phyloP scores from a whole-genome alignment of 2,888 invertebrate species.

The Nomada ruficornis region DNA sequence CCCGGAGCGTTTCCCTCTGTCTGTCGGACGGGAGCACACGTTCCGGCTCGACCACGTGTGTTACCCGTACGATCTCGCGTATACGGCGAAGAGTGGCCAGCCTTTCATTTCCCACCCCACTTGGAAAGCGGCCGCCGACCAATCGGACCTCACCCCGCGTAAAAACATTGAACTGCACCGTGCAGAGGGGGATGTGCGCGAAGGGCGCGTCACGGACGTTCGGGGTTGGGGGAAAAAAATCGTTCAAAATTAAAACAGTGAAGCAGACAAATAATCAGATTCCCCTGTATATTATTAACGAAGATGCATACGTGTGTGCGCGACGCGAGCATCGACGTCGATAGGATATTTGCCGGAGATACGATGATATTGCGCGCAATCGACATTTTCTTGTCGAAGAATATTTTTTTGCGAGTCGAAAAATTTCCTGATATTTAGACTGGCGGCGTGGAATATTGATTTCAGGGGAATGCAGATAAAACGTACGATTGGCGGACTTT shows the following conservation, averaged over 20 bases:
- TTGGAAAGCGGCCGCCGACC: conserved; percentile 70
- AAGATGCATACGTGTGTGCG: conserved; percentile 69
- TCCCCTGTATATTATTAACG: conserved; percentile 83
- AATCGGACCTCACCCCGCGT: conserved; percentile 76
- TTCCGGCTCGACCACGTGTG: conserved; percentile 64
- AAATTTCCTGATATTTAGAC: too few relatives aligned
- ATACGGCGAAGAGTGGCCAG: conserved; percentile 68
- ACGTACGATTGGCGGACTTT: too few relatives aligned
- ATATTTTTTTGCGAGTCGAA: too few relatives aligned
- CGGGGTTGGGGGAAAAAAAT: conserved; percentile 70
- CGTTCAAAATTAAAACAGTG: conserved; percentile 82
- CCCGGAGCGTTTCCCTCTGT: background rate
- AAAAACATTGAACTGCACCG: conserved; percentile 76
- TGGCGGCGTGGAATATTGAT: too few relatives aligned
- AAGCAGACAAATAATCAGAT: conserved; percentile 83
- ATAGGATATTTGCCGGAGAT: conserved; percentile 68
- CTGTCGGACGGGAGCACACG: conserved; percentile 49
- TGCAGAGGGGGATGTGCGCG: conserved; percentile 37
- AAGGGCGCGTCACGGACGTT: conserved; percentile 47
- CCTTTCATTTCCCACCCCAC: conserved; percentile 73
- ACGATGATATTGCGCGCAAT: background rate
- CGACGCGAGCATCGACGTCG: conserved; percentile 78
- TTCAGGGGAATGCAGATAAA: too few relatives aligned
- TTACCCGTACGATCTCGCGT: conserved; percentile 62
- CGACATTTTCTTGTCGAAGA: background rate